Conservation (phyloP, 1,140 invertebrate genomes). For the Neomicropteryx cornuta region DNA sequence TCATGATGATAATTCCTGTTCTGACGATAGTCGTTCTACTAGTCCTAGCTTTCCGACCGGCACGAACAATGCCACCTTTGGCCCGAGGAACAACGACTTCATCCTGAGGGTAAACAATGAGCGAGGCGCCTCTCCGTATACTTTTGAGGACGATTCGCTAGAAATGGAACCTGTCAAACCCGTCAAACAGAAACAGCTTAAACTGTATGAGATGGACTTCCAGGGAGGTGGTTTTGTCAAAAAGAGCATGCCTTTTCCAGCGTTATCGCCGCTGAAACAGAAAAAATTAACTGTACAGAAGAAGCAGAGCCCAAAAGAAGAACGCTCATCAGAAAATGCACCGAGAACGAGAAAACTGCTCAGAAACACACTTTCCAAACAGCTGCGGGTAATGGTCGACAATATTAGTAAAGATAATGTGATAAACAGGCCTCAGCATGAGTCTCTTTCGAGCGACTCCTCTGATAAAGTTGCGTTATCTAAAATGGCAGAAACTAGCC, state of each 20-base stretch:
- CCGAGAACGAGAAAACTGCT: slow-evolving; percentile 9
- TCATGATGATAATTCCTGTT: slow-evolving; percentile 38
- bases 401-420: too few species aligned
- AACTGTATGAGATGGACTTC: slow-evolving; percentile 24
- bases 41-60: slow-evolving; percentile 10
- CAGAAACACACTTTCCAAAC: slow-evolving; percentile 10
- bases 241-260: slow-evolving; percentile 47
- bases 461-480: too few species aligned
- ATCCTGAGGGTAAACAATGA: slow-evolving; percentile 2
- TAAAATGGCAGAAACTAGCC: slow-evolving; percentile 10
- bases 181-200: slow-evolving; percentile 11
- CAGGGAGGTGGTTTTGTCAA: slow-evolving; percentile 46
- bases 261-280: slow-evolving; percentile 39
- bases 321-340: slow-evolving; percentile 8
- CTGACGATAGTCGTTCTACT: slow-evolving; percentile 23
- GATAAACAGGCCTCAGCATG: too few species aligned
- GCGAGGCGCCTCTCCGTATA: slow-evolving; percentile 8
- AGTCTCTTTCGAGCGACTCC: too few species aligned
- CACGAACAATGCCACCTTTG: slow-evolving; percentile 2
- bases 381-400: too few species aligned
- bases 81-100: neutral
- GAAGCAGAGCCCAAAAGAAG: slow-evolving; percentile 9
- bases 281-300: slow-evolving; percentile 20
- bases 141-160: slow-evolving; percentile 9
- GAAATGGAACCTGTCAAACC: slow-evolving; percentile 2